phyloP scores from a whole-genome alignment of 92 coral and sea anemone species.

The Parazoanthus darwini region DNA sequence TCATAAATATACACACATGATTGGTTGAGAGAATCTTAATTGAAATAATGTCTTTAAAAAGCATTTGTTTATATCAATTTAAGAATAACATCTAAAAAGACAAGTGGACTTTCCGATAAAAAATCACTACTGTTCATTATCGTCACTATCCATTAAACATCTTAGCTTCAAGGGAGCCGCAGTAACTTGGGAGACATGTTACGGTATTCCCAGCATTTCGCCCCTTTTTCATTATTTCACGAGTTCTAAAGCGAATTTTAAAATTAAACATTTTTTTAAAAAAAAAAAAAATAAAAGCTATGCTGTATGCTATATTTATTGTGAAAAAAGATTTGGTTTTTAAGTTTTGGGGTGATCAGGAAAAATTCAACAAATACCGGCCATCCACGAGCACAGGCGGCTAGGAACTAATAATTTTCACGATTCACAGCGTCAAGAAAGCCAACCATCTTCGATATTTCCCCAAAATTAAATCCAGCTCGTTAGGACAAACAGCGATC shows the following conservation, averaged over 20 bases:
- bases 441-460: too few species aligned
- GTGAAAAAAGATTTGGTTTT: too few species aligned
- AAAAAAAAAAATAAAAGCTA: too few species aligned
- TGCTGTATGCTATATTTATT: too few species aligned
- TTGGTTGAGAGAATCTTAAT: not conserved
- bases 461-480: too few species aligned
- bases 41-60: not conserved
- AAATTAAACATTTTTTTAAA: not conserved
- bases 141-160: not conserved
- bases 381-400: too few species aligned
- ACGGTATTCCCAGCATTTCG: not conserved
- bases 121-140: not conserved
- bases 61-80: not conserved
- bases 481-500: too few species aligned
- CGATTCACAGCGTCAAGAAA: too few species aligned
- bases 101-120: constrained; percentile 12
- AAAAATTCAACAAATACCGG: too few species aligned
- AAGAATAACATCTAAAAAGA: constrained; percentile 2
- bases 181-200: not conserved
- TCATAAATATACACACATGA: not conserved
- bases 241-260: not conserved
- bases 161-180: not conserved
- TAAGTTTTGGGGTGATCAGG: too few species aligned
- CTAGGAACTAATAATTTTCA: too few species aligned
- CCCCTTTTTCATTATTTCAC: not conserved